Evolutionary conservation across 2,888 invertebrate genomes (phyloP).

Genomic region (Tolmerus cingulatus): DNA sequence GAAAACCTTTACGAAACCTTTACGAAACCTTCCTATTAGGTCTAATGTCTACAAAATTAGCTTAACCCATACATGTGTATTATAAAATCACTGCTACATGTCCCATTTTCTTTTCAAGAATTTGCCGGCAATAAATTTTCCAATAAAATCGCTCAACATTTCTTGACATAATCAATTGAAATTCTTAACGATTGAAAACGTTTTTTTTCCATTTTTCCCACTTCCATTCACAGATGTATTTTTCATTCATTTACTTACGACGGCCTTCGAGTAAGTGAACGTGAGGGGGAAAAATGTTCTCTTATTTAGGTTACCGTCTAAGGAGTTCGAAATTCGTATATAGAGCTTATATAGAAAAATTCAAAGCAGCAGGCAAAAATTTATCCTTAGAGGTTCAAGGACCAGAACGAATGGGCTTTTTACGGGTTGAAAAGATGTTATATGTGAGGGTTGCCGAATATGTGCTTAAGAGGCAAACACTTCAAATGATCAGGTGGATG

Average conservation of each 20-base stretch:
- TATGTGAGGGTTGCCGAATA: not conserved
- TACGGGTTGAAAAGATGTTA: not conserved
- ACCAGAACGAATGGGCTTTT: not conserved
- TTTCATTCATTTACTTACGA: not conserved
- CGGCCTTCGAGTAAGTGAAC: not conserved
- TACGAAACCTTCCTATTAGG: not conserved
- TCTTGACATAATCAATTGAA: not conserved
- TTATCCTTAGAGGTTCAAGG: not conserved
- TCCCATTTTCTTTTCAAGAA: not conserved
- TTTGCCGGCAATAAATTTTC: not conserved
- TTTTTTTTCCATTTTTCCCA: not conserved
- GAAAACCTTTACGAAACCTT: not conserved
- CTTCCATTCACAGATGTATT: not conserved
- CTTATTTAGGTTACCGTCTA: not conserved
- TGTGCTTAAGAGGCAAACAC: not conserved
- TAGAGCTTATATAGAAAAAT: not conserved
- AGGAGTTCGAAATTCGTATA: not conserved
- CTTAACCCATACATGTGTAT: not conserved
- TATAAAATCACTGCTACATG: not conserved
- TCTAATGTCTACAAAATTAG: not conserved
- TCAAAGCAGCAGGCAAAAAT: not conserved
- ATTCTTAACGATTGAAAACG: not conserved
- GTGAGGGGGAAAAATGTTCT: not conserved
- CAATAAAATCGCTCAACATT: not conserved
- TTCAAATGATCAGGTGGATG: not conserved